A percentile compares a stretch with the other conserved stretches of the same genome.
Conservation (phyloP, 2,888 invertebrate genomes). For the Mycalesis mineus region DNA sequence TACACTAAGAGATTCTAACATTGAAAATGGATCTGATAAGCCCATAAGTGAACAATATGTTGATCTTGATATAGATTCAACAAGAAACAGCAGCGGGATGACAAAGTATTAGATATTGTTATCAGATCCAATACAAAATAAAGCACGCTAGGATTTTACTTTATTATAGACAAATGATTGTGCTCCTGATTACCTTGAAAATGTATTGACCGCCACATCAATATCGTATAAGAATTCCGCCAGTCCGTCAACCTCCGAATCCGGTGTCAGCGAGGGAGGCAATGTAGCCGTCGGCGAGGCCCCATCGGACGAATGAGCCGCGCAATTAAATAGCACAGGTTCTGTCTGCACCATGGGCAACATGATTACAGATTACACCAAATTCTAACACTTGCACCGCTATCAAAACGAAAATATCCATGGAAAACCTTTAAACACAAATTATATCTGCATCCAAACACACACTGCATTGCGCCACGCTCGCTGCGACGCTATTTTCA, state of each 20-base stretch:
- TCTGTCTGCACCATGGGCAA: constrained; percentile 73
- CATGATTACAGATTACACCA: constrained; percentile 64
- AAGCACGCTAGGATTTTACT: neutral
- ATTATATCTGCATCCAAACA: constrained; percentile 67
- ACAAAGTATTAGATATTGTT: neutral
- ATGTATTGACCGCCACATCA: constrained; percentile 66
- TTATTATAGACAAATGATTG: constrained; percentile 4
- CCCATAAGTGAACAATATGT: neutral
- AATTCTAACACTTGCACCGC: constrained; percentile 49
- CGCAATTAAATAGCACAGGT: constrained; percentile 64
- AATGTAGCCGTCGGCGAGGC: constrained; percentile 63
- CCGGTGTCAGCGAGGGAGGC: constrained; percentile 69
- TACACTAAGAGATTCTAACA: neutral
- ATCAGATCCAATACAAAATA: constrained; percentile 3
- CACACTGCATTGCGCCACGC: constrained; percentile 77
- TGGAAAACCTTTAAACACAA: constrained; percentile 60
- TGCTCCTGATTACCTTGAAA: constrained; percentile 53
- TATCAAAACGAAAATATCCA: constrained; percentile 50
- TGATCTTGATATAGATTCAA: neutral
- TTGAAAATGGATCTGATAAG: neutral
- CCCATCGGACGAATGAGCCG: constrained; percentile 58
- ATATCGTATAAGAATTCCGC: constrained; percentile 74
- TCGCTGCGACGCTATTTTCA: constrained; percentile 63
- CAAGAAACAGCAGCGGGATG: neutral
- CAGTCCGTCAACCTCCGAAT: constrained; percentile 68